These are phyloP conservation scores for Patella vulgata DNA, from an alignment of 1,140 invertebrate genomes.

Conservation along the genomic window DNA sequence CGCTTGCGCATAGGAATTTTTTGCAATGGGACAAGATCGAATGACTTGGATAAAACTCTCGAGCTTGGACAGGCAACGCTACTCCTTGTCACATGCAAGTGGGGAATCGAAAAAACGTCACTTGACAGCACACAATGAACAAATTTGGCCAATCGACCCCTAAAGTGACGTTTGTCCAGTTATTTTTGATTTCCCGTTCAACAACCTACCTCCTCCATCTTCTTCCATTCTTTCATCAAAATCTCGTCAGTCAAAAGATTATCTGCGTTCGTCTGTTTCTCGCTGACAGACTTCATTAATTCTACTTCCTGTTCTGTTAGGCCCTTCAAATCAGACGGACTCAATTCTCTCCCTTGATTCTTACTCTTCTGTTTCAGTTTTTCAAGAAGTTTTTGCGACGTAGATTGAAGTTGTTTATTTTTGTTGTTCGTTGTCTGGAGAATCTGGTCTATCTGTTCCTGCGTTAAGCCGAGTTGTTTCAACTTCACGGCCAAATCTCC, in stretches of 20 bases:
- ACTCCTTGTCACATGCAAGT: too few relatives aligned
- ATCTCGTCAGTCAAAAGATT: slow-evolving; percentile 48
- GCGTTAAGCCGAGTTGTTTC: slow-evolving; percentile 16
- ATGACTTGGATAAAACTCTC: too few relatives aligned
- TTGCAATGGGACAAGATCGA: too few relatives aligned
- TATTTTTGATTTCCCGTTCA: too few relatives aligned
- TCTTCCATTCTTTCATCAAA: slow-evolving; percentile 45
- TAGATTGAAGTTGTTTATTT: slow-evolving; percentile 28
- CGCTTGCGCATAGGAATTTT: too few relatives aligned
- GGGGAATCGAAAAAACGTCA: too few relatives aligned
- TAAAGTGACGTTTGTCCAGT: too few relatives aligned
- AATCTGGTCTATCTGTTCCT: slow-evolving; percentile 27
- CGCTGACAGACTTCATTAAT: slow-evolving; percentile 30
- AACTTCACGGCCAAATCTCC: slow-evolving; percentile 17
- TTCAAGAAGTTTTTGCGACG: slow-evolving; percentile 38
- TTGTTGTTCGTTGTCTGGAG: slow-evolving; percentile 31
- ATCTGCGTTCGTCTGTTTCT: slow-evolving; percentile 53
- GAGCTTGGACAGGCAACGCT: too few relatives aligned
- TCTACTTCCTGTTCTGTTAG: slow-evolving; percentile 46
- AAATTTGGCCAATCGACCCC: too few relatives aligned
- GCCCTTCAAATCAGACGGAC: slow-evolving; percentile 38
- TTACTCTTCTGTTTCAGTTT: slow-evolving; percentile 45
- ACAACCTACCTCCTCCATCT: slow-evolving; percentile 49
- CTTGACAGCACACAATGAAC: too few relatives aligned
- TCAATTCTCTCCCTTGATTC: slow-evolving; percentile 20